Evolutionary conservation across 2,888 invertebrate genomes (phyloP).

Genomic region (Apotomis betuletana): DNA sequence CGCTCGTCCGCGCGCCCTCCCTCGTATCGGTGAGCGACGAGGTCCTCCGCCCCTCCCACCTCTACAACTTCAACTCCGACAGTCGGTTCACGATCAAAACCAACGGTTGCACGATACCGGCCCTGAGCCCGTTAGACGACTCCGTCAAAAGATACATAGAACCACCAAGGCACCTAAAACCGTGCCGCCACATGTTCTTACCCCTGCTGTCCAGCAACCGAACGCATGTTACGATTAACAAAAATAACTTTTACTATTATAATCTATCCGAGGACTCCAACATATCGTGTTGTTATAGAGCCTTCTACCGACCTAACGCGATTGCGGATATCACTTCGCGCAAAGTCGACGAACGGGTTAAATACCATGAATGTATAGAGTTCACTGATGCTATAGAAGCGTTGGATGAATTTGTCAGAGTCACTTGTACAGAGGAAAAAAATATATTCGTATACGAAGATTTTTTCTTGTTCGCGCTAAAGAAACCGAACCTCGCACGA

Average conservation of each 20-base stretch:
- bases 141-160: conserved; percentile 80
- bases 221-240: conserved; percentile 83
- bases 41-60: conserved; percentile 46
- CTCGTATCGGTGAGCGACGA: conserved; percentile 61
- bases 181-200: conserved; percentile 77
- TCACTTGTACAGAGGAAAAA: conserved; percentile 82
- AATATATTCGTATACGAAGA: conserved; percentile 83
- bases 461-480: conserved; percentile 86
- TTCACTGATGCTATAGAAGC: conserved; percentile 76
- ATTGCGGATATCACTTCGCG: conserved; percentile 73
- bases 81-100: conserved; percentile 83
- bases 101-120: conserved; percentile 87
- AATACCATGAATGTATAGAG: conserved; percentile 76
- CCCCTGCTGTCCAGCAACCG: conserved; percentile 84
- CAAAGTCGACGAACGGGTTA: conserved; percentile 74
- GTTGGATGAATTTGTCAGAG: conserved; percentile 86
- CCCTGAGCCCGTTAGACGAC: conserved; percentile 84
- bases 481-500: conserved; percentile 57
- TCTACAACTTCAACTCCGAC: conserved; percentile 53
- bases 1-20: conserved; percentile 63
- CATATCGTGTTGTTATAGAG: conserved; percentile 85
- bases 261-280: conserved; percentile 72
- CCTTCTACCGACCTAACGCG: conserved; percentile 82
- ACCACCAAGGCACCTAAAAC: conserved; percentile 74
- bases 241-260: conserved; percentile 73